Evolutionary conservation across 2,797 vertebrate species (phyloP).

Genomic region (Odontamblyopus rebecca): DNA sequence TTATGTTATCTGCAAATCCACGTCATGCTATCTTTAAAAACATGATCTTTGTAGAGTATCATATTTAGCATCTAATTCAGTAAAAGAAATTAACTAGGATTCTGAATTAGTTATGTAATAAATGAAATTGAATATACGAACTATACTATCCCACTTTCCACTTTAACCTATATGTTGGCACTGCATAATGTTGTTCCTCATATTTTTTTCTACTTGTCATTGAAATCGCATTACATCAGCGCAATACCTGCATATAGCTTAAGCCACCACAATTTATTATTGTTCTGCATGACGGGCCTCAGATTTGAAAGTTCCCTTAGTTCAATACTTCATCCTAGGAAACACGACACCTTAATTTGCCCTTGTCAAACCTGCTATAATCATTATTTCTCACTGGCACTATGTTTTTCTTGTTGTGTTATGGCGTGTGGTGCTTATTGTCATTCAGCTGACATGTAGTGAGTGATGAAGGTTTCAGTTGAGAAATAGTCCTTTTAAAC

Average conservation of each 20-base stretch:
- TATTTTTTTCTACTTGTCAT: not conserved
- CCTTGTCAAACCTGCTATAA: constrained; percentile 36
- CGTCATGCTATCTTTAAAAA: no score
- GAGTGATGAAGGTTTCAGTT: constrained; percentile 16
- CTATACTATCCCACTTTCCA: not conserved
- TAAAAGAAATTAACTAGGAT: not conserved
- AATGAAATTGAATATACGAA: no score
- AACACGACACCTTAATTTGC: constrained; percentile 45
- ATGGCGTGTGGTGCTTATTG: constrained; percentile 17
- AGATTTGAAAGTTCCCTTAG: constrained; percentile 26
- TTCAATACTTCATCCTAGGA: constrained; percentile 26
- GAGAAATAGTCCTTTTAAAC: constrained; percentile 31
- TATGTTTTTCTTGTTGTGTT: constrained; percentile 32
- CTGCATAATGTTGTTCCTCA: not conserved
- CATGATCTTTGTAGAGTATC: no score
- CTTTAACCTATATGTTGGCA: not conserved
- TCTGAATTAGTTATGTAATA: not conserved
- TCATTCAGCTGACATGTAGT: constrained; percentile 29
- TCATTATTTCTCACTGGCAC: constrained; percentile 27
- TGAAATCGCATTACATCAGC: constrained; percentile 7
- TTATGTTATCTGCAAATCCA: no score
- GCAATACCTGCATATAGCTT: constrained; percentile 6
- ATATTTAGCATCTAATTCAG: no score
- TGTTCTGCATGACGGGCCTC: constrained; percentile 7
- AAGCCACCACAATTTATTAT: constrained; percentile 13